A percentile compares a stretch with the other conserved stretches of the same genome.
phyloP scores from a whole-genome alignment of 2,113 vertebrate genomes.

The Ceuthmochares aereus region DNA sequence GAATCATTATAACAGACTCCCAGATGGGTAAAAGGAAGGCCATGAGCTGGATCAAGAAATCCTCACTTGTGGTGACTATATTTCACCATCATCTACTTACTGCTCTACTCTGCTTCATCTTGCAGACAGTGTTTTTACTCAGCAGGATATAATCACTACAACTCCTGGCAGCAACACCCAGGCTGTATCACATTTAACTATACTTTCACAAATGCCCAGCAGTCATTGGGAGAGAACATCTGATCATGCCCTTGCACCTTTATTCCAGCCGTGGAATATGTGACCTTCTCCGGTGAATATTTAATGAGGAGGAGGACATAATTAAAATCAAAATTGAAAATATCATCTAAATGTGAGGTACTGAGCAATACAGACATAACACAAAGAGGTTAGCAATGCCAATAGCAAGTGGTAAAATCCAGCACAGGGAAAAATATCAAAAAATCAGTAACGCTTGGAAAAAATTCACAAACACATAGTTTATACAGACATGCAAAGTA shows the following conservation, averaged over 20 bases:
- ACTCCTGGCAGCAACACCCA: neutral
- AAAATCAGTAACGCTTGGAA: neutral
- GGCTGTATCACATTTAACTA: neutral
- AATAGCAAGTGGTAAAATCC: neutral
- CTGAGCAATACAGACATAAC: neutral
- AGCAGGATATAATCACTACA: neutral
- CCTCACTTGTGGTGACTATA: neutral
- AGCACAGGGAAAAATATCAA: neutral
- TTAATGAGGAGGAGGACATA: neutral
- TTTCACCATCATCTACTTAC: neutral
- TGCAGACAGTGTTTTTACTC: neutral
- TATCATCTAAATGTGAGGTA: neutral
- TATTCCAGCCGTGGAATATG: fast-evolving
- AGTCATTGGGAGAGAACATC: neutral
- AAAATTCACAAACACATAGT: neutral
- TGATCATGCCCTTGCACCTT: neutral
- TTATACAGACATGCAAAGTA: neutral
- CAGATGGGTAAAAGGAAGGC: neutral
- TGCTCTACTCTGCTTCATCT: neutral
- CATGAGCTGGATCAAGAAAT: neutral
- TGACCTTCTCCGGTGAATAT: neutral
- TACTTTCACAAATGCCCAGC: neutral
- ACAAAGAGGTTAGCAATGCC: neutral
- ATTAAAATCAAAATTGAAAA: neutral
- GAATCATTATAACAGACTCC: neutral